A percentile compares a stretch with the other conserved stretches of the same genome.
phyloP scores from a whole-genome alignment of 2,113 vertebrate genomes.

The Vireo altiloquus region DNA sequence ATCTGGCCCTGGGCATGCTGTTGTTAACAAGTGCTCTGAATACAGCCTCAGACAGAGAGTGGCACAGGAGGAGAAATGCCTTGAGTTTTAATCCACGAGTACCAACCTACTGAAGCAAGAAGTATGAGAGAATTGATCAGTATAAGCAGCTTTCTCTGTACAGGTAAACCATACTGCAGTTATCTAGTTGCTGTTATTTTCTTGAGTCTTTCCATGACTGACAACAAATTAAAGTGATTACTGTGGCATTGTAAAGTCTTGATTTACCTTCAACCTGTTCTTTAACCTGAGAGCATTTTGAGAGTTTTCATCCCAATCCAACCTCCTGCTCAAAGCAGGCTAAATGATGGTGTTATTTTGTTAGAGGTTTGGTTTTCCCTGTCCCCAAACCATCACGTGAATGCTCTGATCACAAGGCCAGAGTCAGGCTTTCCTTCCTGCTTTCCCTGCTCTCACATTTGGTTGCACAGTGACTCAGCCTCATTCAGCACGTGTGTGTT shows the following conservation, averaged over 20 bases:
- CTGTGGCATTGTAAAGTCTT: not conserved
- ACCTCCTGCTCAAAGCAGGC: not conserved
- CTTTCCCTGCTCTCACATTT: not conserved
- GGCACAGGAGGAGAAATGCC: not conserved
- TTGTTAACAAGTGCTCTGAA: not conserved
- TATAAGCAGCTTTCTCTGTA: not conserved
- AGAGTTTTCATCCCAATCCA: not conserved
- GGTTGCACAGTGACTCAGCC: not conserved
- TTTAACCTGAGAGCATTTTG: not conserved
- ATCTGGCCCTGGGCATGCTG: not conserved
- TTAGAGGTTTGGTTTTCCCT: not conserved
- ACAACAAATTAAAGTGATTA: not conserved
- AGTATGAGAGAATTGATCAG: not conserved
- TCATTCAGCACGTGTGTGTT: not conserved
- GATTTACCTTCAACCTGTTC: not conserved
- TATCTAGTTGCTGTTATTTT: not conserved
- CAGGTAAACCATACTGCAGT: not conserved
- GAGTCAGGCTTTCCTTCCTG: not conserved
- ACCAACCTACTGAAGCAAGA: not conserved
- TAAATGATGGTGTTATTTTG: not conserved
- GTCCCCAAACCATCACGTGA: not conserved
- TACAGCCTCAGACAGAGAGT: not conserved
- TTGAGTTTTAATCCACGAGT: not conserved
- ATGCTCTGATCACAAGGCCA: not conserved
- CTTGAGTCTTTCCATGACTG: not conserved